Evolutionary conservation across 2,888 invertebrate genomes (phyloP), one percentile per base, ranked within the genome.

Genomic region (Parnassius mnemosyne): DNA sequence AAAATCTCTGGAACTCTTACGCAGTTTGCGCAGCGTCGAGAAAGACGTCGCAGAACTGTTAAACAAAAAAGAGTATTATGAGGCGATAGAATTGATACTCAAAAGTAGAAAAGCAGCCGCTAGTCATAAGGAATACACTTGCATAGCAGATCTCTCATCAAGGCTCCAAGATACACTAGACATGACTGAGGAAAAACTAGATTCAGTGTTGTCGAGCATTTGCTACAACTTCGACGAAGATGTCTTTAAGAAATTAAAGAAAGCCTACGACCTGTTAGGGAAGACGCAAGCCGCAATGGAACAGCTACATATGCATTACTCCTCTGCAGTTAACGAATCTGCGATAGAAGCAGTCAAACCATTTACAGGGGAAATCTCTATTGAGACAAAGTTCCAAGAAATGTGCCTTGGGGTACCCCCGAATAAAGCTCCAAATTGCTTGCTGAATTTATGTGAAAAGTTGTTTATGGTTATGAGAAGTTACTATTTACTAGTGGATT

Each of bases 241-340:
- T 11, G 94, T 95, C 9, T 99, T 98, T 79, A 92, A 94, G 10
- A 96, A 97, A 71, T 89, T 99, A 0, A 96, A 97, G 76, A 94
- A 94, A 69, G 99, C 99, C 0, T 99, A 98, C 78, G 93, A 94
- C 49, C 89, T 98, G 25, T 85, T 99, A 3, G 98, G 97, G 1
- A 99, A 99, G 85, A 97, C 96, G 0, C 95, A 98, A 84, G 95
- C 96, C 2, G 97, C 98, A 0, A 96, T 98, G 94, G 98, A 99
- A 81, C 98, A 98, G 80, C 84, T 99, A 10, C 97, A 97, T 71
- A 98, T 99, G 94, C 98, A 98, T 81, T 98, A 97, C 75, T 96
- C 97, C 0, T 97, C 97, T 50, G 96, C 97, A 0, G 96, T 99
- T 13, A 98, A 97, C 70, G 96, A 95, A 66, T 94, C 95, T 0